A percentile compares a stretch with the other conserved stretches of the same genome.
Evolutionary conservation across 2,113 vertebrate species (phyloP).

Genomic region (Herpailurus yagouaroundi): DNA sequence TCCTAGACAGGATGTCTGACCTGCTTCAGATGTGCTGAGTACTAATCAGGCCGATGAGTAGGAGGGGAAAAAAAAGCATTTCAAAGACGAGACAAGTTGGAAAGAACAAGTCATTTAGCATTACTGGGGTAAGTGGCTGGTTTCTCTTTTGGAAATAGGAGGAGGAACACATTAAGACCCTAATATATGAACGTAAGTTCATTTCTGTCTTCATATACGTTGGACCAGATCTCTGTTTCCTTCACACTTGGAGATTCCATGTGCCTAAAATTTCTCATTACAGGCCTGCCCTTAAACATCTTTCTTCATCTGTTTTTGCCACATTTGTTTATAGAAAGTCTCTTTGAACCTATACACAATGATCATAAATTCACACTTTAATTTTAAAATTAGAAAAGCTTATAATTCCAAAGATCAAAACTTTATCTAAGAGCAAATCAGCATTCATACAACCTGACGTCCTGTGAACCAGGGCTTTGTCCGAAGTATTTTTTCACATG

Average conservation of each 20-base stretch:
- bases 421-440: background rate
- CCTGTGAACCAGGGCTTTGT: background rate
- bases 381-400: background rate
- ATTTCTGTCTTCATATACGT: background rate
- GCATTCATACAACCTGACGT: background rate
- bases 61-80: background rate
- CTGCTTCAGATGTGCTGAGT: background rate
- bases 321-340: background rate
- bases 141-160: background rate
- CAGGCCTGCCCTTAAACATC: background rate
- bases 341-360: background rate
- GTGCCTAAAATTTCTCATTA: background rate
- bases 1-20: background rate
- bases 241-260: background rate
- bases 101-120: background rate
- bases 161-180: background rate
- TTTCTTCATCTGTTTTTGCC: background rate
- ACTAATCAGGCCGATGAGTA: background rate
- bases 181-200: background rate
- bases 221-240: background rate
- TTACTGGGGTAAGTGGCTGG: background rate
- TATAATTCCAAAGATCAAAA: background rate
- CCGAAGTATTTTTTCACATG: background rate
- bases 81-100: background rate
- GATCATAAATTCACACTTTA: background rate